phyloP scores from a whole-genome alignment of 2,888 invertebrate species.

The Meloe dianella region DNA sequence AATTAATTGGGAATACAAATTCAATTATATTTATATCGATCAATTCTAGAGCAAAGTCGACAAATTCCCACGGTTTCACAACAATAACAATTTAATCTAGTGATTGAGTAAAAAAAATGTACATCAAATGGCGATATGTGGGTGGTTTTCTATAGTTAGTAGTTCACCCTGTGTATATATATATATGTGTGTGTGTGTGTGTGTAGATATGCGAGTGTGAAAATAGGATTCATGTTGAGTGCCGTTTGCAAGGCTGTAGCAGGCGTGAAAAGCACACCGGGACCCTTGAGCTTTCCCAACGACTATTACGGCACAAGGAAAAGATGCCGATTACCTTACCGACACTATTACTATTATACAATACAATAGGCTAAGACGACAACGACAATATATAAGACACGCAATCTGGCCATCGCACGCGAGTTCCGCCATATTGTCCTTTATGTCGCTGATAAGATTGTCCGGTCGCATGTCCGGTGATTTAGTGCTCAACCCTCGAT shows the following conservation, averaged over 20 bases:
- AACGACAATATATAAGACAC: constrained; percentile 46
- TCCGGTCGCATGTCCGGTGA: constrained; percentile 57
- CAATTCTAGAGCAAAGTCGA: background rate
- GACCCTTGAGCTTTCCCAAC: background rate
- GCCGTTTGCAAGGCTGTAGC: constrained; percentile 7
- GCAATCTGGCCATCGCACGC: constrained; percentile 61
- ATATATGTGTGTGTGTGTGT: no score
- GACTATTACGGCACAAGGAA: background rate
- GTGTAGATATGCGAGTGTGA: background rate
- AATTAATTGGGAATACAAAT: no score
- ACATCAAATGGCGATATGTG: background rate
- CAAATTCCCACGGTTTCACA: background rate
- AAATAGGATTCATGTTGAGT: background rate
- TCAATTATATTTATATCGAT: no score
- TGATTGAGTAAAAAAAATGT: background rate
- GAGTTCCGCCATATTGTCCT: constrained; percentile 59
- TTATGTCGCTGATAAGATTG: constrained; percentile 60
- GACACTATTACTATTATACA: background rate
- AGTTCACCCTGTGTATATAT: no score
- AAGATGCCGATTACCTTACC: background rate
- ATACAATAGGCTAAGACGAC: background rate
- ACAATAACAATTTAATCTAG: background rate
- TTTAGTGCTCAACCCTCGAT: constrained; percentile 46
- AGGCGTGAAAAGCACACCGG: background rate
- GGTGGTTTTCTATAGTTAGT: background rate